Base-by-base conservation (phyloP, 2,888 invertebrate species). In the Limnephilus rhombicus region DNA sequence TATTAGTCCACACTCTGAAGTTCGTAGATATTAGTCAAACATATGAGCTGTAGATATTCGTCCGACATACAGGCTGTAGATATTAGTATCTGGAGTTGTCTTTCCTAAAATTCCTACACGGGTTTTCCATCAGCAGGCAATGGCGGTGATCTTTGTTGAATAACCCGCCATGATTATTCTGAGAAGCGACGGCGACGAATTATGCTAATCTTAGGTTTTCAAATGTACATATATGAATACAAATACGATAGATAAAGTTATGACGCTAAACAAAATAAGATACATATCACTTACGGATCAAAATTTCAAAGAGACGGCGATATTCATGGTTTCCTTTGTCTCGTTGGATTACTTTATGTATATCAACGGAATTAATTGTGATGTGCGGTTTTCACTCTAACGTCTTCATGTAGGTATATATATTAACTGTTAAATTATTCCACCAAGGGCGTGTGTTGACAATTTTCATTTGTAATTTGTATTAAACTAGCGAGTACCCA, bases 241-340 rank as follows among this genome's bases (percentile, higher is more conserved):
- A 82, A 82, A 82, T 31, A 34, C 15, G 82, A 82, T 82, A 82
- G 31, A 18, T 34, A 82, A 82, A 82, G 82, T 82, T 82, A 82
- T 34, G 34, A 82, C 34, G 82, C 82, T 82, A 82, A 82, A 82
- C 82, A 82, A 82, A 82, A 82, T 82, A 82, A 82, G 82, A 82
- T 82, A 82, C 82, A 12, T 82, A 82, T 82, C 82, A 82, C 34
- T 82, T 82, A 34, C 82, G 34, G 34, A 82, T 82, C 82, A 31
- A 82, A 82, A 18, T 82, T 34, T 82, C 68, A 68, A 31, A 82
- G 82, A 82, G 31, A 82, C 34, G 68, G 24, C 9, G 68, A 68
- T 68, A 68, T 68, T 68, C 24, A 7, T 24, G 24, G 9, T 4
- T 68, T 68, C 68, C 68, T 68, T 68, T 68, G 68, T 68, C 68